phyloP scores from a whole-genome alignment of 2,888 invertebrate genomes.

The Rapana venosa region DNA sequence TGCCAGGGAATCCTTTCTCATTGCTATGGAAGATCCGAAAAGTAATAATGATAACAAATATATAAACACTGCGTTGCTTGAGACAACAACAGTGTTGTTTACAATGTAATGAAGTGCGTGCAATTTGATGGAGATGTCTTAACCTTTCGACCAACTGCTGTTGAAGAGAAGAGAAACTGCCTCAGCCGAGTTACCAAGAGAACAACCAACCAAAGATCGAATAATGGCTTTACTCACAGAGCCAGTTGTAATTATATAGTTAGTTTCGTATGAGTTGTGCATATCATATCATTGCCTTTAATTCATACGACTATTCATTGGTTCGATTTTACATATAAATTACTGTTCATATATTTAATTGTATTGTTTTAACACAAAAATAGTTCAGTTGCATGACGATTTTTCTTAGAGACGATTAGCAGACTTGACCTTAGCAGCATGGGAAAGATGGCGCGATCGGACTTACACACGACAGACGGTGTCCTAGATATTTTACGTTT shows the following conservation, averaged over 20 bases:
- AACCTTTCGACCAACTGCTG: neutral
- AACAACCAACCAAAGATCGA: slow-evolving; percentile 55
- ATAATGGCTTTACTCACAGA: slow-evolving; percentile 41
- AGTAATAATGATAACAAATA: too few species aligned
- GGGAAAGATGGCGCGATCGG: slow-evolving; percentile 74
- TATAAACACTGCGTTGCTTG: too few species aligned
- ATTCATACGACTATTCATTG: neutral
- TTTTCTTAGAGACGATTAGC: slow-evolving; percentile 39
- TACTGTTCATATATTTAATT: neutral
- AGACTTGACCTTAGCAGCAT: slow-evolving; percentile 55
- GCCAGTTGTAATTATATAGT: slow-evolving; percentile 34
- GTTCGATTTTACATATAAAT: neutral
- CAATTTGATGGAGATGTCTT: neutral
- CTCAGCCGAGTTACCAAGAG: slow-evolving; percentile 54
- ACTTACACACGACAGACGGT: slow-evolving; percentile 72
- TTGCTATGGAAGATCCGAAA: too few species aligned
- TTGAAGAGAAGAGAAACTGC: slow-evolving; percentile 47
- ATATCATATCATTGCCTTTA: neutral
- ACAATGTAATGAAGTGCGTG: too few species aligned
- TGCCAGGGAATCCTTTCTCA: too few species aligned
- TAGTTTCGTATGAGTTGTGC: slow-evolving; percentile 45
- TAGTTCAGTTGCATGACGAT: neutral
- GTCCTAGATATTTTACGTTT: slow-evolving; percentile 72
- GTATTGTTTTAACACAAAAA: neutral
- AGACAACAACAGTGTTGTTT: too few species aligned